Conservation (phyloP, 2,888 invertebrate genomes). For the Lysandra coridon region DNA sequence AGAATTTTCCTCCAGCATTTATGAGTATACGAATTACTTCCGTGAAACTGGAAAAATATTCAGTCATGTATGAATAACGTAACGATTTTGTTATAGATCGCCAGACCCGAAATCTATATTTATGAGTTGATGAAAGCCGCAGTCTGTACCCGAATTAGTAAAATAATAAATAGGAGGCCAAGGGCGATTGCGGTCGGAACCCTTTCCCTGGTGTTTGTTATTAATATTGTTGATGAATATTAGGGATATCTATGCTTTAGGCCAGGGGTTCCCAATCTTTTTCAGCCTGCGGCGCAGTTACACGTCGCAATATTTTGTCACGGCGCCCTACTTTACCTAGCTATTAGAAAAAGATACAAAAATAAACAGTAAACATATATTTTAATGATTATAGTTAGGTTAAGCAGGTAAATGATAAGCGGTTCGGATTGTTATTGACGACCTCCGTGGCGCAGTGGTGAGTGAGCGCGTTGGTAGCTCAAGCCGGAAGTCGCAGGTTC, state of each 20-base stretch:
- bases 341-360: no score
- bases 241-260: not conserved
- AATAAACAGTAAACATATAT: no score
- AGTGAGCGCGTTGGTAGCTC: no score
- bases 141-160: constrained; percentile 12
- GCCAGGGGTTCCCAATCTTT: not conserved
- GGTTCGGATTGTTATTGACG: no score
- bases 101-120: constrained; percentile 1
- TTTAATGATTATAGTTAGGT: no score
- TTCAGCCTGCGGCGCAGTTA: no score
- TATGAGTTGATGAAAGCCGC: constrained; percentile 1
- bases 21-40: constrained; percentile 58
- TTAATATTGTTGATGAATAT: constrained; percentile 12
- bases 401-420: no score
- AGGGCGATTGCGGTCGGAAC: constrained; percentile 1
- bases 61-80: not conserved
- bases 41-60: constrained; percentile 50
- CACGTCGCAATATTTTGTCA: no score
- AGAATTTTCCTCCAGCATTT: constrained; percentile 52
- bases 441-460: no score
- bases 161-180: constrained; percentile 15
- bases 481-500: no score
- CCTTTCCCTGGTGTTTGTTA: constrained; percentile 4
- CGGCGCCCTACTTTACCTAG: no score
- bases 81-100: not conserved